These are phyloP conservation scores for Scomber japonicus DNA, from an alignment of 2,113 vertebrate genomes.

Conservation along the genomic window DNA sequence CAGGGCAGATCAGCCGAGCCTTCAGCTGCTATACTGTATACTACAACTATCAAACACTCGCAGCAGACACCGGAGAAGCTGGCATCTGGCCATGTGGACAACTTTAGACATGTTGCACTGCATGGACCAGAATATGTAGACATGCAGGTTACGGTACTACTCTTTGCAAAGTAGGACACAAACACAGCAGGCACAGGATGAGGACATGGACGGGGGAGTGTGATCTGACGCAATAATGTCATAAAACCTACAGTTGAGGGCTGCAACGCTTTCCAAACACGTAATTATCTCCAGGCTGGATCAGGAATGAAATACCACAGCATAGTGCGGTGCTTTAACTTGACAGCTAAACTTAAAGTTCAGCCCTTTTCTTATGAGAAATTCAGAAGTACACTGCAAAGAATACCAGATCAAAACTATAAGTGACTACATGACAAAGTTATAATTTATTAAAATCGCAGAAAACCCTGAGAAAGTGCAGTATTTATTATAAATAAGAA, in stretches of 20 bases:
- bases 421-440: not conserved
- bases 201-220: not conserved
- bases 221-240: conserved; percentile 11
- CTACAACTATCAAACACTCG: conserved; percentile 19
- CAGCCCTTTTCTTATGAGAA: not conserved
- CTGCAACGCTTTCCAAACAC: conserved; percentile 8
- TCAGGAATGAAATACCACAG: not conserved
- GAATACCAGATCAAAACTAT: not conserved
- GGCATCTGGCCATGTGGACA: conserved; percentile 29
- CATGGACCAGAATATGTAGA: not conserved
- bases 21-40: not conserved
- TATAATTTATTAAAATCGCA: too few relatives aligned
- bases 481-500: not conserved
- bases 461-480: too few relatives aligned
- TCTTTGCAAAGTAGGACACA: not conserved
- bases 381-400: not conserved
- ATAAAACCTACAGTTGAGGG: not conserved
- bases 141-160: not conserved
- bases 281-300: conserved; percentile 33
- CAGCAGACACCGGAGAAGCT: conserved; percentile 6
- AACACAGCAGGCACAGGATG: not conserved
- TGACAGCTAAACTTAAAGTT: conserved; percentile 1
- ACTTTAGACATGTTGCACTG: conserved; percentile 29
- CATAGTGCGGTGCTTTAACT: conserved; percentile 8
- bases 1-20: not conserved